Conservation (phyloP, 2,888 invertebrate genomes). For the Nebria salina region DNA sequence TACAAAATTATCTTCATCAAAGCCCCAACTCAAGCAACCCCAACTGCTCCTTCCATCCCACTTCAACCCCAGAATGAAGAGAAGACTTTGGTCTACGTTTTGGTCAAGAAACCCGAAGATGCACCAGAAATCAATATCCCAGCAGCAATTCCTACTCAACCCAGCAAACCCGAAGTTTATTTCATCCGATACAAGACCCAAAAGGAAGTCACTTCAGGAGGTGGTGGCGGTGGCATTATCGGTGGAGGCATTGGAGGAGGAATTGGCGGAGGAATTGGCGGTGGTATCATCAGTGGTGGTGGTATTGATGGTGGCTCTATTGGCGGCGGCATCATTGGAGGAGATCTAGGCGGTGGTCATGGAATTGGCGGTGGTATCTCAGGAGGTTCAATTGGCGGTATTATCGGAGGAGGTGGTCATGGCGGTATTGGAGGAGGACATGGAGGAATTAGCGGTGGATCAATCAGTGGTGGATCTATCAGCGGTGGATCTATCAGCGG, state of each 20-base stretch:
- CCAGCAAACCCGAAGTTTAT: conserved; percentile 90
- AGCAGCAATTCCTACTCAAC: conserved; percentile 76
- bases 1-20: conserved; percentile 93
- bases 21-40: conserved; percentile 82
- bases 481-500: conserved; percentile 44
- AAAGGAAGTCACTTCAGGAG: conserved; percentile 64
- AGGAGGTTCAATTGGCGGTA: conserved; percentile 50
- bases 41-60: conserved; percentile 80
- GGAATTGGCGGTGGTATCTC: conserved; percentile 45
- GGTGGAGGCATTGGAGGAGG: conserved; percentile 46
- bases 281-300: conserved; percentile 57
- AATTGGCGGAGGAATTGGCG: conserved; percentile 48
- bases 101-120: conserved; percentile 75
- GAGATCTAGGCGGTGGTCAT: conserved; percentile 47
- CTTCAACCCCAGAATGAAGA: conserved; percentile 83
- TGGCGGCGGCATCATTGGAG: conserved; percentile 52
- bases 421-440: conserved; percentile 46
- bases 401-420: conserved; percentile 31
- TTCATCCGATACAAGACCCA: conserved; percentile 87
- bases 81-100: conserved; percentile 86
- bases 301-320: conserved; percentile 56
- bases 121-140: conserved; percentile 52
- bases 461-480: conserved; percentile 48
- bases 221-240: conserved; percentile 55
- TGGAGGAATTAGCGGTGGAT: conserved; percentile 26